Conservation (phyloP, 2,888 invertebrate genomes). For the Malacosoma neustria region DNA sequence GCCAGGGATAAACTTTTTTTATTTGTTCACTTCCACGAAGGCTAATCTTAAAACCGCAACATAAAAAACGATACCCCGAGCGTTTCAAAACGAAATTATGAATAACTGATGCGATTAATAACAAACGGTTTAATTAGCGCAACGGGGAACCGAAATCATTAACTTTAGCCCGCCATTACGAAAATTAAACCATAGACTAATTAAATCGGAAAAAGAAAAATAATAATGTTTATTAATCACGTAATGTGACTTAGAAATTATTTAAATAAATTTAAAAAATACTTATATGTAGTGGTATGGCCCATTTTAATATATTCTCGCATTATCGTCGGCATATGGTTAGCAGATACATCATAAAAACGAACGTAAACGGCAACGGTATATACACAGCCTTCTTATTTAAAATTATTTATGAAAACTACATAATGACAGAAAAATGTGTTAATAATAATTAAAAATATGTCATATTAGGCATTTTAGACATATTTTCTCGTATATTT, state of each 20-base stretch:
- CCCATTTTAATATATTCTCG: no score
- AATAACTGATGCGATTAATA: conserved; percentile 65
- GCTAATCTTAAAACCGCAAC: conserved; percentile 58
- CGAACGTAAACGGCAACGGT: no score
- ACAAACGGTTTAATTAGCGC: conserved; percentile 54
- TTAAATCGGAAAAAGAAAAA: conserved; percentile 36
- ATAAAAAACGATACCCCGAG: conserved; percentile 53
- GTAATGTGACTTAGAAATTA: not conserved
- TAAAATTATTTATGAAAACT: no score
- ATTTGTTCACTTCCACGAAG: conserved; percentile 53
- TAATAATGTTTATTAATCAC: conserved; percentile 19
- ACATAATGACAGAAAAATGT: no score
- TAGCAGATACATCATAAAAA: no score
- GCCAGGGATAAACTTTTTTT: conserved; percentile 25
- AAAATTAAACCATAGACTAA: conserved; percentile 36
- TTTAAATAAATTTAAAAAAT: not conserved
- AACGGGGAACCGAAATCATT: conserved; percentile 50
- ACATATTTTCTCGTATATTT: no score
- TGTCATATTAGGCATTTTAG: no score
- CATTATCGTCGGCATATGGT: no score
- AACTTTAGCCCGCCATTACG: conserved; percentile 48
- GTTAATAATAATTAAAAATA: no score
- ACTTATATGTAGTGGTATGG: no score
- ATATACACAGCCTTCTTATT: no score
- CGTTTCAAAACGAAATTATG: conserved; percentile 45